Conservation (phyloP, 2,888 invertebrate genomes). For the Diplolepis rosae region DNA sequence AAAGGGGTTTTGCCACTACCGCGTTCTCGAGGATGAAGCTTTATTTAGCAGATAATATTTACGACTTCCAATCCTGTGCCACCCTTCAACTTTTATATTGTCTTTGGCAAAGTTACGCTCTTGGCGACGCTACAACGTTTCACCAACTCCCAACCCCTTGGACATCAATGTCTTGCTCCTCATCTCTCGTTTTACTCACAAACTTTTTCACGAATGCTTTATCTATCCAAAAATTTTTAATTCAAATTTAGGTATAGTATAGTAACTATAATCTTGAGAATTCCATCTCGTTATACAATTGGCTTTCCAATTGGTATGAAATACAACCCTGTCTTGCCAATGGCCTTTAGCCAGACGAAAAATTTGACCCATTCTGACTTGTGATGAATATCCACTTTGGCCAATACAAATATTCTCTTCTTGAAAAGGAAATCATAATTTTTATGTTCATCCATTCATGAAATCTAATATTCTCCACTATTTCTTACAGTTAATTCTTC, state of each 20-base stretch:
- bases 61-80: conserved; percentile 67
- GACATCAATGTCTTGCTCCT: neutral
- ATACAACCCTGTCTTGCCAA: neutral
- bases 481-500: neutral
- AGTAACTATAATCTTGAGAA: neutral
- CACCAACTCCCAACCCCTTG: conserved; percentile 21
- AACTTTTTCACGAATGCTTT: no score
- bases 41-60: conserved; percentile 73
- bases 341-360: neutral
- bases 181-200: no score
- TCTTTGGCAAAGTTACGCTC: conserved; percentile 62
- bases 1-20: conserved; percentile 63
- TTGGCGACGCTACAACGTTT: conserved; percentile 46
- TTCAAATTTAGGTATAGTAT: no score
- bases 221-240: no score
- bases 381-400: neutral
- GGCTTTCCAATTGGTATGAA: neutral
- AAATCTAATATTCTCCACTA: neutral
- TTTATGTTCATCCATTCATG: neutral
- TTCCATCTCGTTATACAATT: no score
- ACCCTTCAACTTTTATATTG: conserved; percentile 66
- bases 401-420: neutral
- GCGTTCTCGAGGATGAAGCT: conserved; percentile 66
- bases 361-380: neutral
- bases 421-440: neutral